phyloP scores from a whole-genome alignment of 2,113 vertebrate genomes.

The Odontesthes bonariensis region DNA sequence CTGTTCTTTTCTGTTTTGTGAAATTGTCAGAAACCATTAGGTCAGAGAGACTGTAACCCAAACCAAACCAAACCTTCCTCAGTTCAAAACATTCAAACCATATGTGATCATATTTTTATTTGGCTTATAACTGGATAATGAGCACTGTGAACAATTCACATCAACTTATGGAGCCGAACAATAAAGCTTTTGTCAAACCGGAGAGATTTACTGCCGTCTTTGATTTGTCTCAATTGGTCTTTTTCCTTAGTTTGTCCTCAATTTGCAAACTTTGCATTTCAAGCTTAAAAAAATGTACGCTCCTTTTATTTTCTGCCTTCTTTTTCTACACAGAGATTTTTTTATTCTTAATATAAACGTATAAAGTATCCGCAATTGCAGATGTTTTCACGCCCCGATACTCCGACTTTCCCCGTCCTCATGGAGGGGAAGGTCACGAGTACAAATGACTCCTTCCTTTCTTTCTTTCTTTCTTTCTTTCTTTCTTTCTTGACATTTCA shows the following conservation, averaged over 20 bases:
- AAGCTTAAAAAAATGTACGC: too few relatives aligned
- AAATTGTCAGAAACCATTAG: slow-evolving; percentile 4
- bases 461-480: too few relatives aligned
- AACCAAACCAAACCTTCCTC: not conserved
- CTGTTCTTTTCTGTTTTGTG: slow-evolving; percentile 47
- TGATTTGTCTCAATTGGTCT: slow-evolving; percentile 65
- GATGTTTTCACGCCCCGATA: too few relatives aligned
- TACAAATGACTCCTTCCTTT: too few relatives aligned
- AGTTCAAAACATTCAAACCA: slow-evolving; percentile 18
- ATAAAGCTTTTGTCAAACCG: slow-evolving; percentile 77
- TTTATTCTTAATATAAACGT: too few relatives aligned
- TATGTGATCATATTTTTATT: slow-evolving; percentile 63
- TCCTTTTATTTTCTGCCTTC: too few relatives aligned
- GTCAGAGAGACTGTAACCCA: not conserved
- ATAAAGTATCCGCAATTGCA: too few relatives aligned
- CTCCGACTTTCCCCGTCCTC: too few relatives aligned
- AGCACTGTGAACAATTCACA: slow-evolving; percentile 60
- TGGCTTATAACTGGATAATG: slow-evolving; percentile 60
- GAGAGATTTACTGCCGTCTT: slow-evolving; percentile 69
- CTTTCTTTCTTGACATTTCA: too few relatives aligned
- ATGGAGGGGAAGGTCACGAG: too few relatives aligned
- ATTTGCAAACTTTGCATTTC: too few relatives aligned
- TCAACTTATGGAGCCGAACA: slow-evolving; percentile 56
- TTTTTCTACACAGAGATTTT: too few relatives aligned
- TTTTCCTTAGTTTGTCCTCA: not conserved